Base-by-base conservation (phyloP, 2,113 vertebrate species). In the Meriones unguiculatus region DNA sequence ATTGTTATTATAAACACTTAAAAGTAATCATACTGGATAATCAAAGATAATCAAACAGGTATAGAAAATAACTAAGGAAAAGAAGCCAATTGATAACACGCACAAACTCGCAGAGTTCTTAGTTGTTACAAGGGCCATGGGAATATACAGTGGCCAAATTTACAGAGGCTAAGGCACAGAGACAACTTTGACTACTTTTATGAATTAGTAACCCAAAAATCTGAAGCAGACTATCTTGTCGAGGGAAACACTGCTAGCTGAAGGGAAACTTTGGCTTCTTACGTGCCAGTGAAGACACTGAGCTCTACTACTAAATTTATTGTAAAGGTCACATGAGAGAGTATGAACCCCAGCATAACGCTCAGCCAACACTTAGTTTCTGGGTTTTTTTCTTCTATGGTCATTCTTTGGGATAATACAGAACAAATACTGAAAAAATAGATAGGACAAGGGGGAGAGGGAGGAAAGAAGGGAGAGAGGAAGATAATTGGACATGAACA, bases 1-100 rank as follows among this genome's bases (percentile, higher is more conserved):
- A 91, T 82, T 90, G 70, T 77, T 87, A 88, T 46, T 87, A 65
- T 2, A 91, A 67, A 82, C 77, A 90, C 70, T 85, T 72, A 69
- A 73, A 87, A 75, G 65, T 64, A 59, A 84, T 73, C 52, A 80
- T 18, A 90, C 25, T 7, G 38, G 0, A 73, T 46, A 65, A 80
- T 57, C 32, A 94, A 65, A 87, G 76, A 88, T n/a, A 93, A 57
- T 11, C 52, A 96, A 35, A 57, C 0, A 65, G 22, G 70, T 38
- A 54, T 76, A 22, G 50, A 41, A 59, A 95, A 84, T 7, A 67
- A 32, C 12, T 25, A 86, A 67, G 2, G 62, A 81, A 17, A 87
- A 91, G 17, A 89, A 90, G n/a, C 46, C 46, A 87, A 62, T 5
- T 65, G 76, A 88, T 57, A 93, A 75, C 2, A 75, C 18, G 54